Base-by-base conservation (phyloP, 2,113 vertebrate genomes). In the Fulmarus glacialis region DNA sequence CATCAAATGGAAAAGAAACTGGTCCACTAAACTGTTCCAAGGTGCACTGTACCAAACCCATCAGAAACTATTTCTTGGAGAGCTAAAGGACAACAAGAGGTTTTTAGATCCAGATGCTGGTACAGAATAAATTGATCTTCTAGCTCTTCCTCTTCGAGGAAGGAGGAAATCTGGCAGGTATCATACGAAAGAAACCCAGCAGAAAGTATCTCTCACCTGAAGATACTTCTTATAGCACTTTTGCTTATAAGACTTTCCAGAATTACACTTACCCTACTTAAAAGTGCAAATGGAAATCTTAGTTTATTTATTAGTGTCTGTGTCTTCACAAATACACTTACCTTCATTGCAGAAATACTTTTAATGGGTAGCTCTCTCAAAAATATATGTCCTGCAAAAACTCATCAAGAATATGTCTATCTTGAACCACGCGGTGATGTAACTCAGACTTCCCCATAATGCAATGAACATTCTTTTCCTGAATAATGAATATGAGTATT, bases 401-500 rank as follows among this genome's bases (percentile, higher is more conserved):
- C 12, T 87, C 7, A 47, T 47, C 14, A 80, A 53, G 75, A 53
- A n/a, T 32, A 34, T 11, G 4, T 15, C 73, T 82, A 8, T 48
- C 11, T 75, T 73, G 29, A 82, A 40, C 20, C 34, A 66, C 5
- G 2, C 4, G 15, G 11, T 5, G 16, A 70, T 70, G 22, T 48
- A 90, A 68, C 34, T 59, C 62, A 82, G 40, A 63, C 48, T 68
- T 94, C 38, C 15, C 38, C 52, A 55, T 68, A 97, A 94, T 26
- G 55, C 53, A 79, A 86, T 53, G 48, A 93, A 40, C 58, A 82
- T 48, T 36, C 43, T 91, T 88, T 80, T 82, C 58, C 78, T 96
- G 50, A 96, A 95, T 88, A 95, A 96, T 87, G n/a, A 93, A 95
- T 84, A 75, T 12, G 43, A 91, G 66, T 60, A 85, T 73, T 79